Evolutionary conservation across 1,140 invertebrate genomes (phyloP).

Genomic region (Drosophila athabasca): DNA sequence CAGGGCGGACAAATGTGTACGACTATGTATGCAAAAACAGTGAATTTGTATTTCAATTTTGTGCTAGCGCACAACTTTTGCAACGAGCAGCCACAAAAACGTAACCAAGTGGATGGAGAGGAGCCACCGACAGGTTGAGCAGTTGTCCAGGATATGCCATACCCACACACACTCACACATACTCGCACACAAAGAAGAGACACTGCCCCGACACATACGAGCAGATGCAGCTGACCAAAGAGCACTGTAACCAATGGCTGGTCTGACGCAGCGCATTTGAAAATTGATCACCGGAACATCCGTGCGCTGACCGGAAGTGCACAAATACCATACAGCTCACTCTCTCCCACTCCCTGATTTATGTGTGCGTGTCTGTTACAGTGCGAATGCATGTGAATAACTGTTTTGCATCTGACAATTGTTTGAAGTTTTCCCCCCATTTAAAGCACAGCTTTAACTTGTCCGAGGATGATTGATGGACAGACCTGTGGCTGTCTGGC

Average conservation of each 20-base stretch:
- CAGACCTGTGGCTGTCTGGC: neutral
- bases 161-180: slow-evolving; percentile 2
- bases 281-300: slow-evolving; percentile 82
- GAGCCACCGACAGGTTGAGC: slow-evolving; percentile 65
- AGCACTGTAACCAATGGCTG: slow-evolving; percentile 10
- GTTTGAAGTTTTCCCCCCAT: slow-evolving; percentile 38
- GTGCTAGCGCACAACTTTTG: slow-evolving; percentile 30
- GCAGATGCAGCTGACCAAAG: slow-evolving; percentile 38
- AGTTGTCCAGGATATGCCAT: slow-evolving; percentile 23
- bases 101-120: slow-evolving; percentile 56
- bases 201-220: neutral
- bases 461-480: slow-evolving; percentile 17
- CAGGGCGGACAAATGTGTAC: slow-evolving; percentile 5
- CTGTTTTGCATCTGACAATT: slow-evolving; percentile 61
- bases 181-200: slow-evolving; percentile 25
- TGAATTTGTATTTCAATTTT: slow-evolving; percentile 76
- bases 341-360: slow-evolving; percentile 36
- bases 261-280: slow-evolving; percentile 79
- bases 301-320: slow-evolving; percentile 80
- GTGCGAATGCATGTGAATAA: slow-evolving; percentile 43
- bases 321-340: slow-evolving; percentile 54
- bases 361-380: slow-evolving; percentile 23
- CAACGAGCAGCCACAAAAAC: slow-evolving; percentile 51
- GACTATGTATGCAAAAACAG: slow-evolving; percentile 65
- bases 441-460: slow-evolving; percentile 25